Evolutionary conservation across 2,888 invertebrate species (phyloP).

Genomic region (Drosophila multiciliata): DNA sequence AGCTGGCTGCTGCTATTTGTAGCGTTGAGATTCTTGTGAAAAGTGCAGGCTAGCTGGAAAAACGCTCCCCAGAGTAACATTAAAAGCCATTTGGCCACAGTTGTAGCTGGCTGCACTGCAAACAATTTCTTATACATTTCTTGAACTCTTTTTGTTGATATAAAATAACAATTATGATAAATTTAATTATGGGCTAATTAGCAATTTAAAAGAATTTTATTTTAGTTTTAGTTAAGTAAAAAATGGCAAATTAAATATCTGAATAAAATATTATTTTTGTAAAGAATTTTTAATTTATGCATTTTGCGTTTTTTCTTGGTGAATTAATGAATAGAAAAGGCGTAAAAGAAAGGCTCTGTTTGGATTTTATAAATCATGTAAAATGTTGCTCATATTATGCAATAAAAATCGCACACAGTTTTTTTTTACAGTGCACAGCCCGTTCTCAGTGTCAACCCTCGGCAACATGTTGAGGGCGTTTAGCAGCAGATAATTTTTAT

Average conservation of each 20-base stretch:
- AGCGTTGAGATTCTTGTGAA: constrained; percentile 37
- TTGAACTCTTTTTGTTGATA: background rate
- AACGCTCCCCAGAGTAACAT: constrained; percentile 76
- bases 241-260: background rate
- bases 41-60: constrained; percentile 51
- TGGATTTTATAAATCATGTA: background rate
- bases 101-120: constrained; percentile 10
- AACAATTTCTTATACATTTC: constrained; percentile 1
- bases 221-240: background rate
- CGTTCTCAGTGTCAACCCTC: constrained; percentile 58
- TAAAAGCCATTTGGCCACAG: constrained; percentile 52
- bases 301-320: background rate
- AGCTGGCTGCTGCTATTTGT: constrained; percentile 17
- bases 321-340: background rate
- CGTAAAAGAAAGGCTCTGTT: no score
- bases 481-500: constrained; percentile 75
- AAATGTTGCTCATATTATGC: background rate
- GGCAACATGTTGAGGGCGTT: constrained; percentile 67
- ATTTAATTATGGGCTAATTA: background rate
- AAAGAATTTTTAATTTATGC: background rate
- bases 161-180: background rate
- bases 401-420: background rate
- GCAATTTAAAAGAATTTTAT: background rate
- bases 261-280: background rate
- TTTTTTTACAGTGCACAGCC: constrained; percentile 5